Evolutionary conservation across 2,888 invertebrate genomes (phyloP).

Genomic region (Autographa pulchrina): DNA sequence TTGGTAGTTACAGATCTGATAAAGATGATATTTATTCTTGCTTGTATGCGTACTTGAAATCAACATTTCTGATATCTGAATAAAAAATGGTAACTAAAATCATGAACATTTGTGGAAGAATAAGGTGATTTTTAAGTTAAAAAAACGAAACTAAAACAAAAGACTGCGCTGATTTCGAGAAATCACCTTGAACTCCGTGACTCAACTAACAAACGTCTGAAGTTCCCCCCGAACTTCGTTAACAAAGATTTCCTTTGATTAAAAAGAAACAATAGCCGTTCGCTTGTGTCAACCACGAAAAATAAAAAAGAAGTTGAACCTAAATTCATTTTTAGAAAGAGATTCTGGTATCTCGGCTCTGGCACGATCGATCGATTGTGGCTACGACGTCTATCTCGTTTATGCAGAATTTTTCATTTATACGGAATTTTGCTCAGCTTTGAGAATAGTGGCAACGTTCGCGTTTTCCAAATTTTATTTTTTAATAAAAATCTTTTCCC

Average conservation of each 20-base stretch:
- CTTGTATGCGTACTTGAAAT: no score
- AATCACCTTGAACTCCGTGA: conserved; percentile 2
- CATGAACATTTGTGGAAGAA: neutral
- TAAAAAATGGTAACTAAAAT: no score
- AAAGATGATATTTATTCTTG: no score
- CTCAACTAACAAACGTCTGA: neutral
- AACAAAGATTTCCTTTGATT: conserved; percentile 4
- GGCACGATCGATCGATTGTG: conserved; percentile 2
- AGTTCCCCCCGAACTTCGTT: neutral
- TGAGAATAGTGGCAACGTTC: conserved; percentile 8
- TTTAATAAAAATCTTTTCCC: neutral
- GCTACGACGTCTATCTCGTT: conserved; percentile 7
- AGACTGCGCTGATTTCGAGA: neutral
- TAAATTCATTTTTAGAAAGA: conserved; percentile 9
- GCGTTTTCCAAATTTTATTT: conserved; percentile 8
- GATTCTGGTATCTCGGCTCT: neutral
- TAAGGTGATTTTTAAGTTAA: neutral
- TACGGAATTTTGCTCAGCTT: conserved; percentile 9
- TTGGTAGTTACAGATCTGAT: neutral
- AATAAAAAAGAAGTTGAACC: neutral
- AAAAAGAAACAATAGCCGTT: conserved; percentile 5
- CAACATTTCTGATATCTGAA: no score
- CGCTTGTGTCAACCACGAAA: conserved; percentile 2
- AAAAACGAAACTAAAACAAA: neutral
- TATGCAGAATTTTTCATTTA: conserved; percentile 10